Conservation (phyloP, 2,888 invertebrate species). For the Tridacna gigas region DNA sequence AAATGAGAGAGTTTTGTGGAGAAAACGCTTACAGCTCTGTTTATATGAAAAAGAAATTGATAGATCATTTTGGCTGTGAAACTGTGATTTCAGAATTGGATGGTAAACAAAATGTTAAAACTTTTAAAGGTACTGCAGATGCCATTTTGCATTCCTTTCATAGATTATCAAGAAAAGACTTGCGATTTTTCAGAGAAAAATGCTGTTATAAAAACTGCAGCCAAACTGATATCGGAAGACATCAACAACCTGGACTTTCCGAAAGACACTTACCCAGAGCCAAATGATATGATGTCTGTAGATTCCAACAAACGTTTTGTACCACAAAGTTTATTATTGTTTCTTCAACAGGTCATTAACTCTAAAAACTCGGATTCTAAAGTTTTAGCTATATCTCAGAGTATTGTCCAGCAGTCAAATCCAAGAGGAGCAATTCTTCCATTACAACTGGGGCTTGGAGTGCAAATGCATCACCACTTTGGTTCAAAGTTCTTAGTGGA, state of each 20-base stretch:
- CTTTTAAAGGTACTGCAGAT: slow-evolving; percentile 35
- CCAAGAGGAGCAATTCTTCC: background rate
- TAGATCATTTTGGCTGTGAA: slow-evolving; percentile 32
- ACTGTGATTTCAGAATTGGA: too few species aligned
- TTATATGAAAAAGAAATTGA: slow-evolving; percentile 37
- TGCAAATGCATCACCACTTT: background rate
- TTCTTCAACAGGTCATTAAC: slow-evolving; percentile 8
- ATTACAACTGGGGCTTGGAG: background rate
- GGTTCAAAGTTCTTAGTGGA: too few species aligned
- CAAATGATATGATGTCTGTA: slow-evolving; percentile 18
- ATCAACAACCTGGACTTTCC: background rate
- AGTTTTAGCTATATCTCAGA: too few species aligned
- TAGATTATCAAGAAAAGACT: slow-evolving; percentile 3
- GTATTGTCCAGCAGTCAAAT: background rate
- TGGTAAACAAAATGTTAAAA: slow-evolving; percentile 37
- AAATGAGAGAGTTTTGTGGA: slow-evolving; percentile 38
- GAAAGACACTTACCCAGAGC: slow-evolving; percentile 22
- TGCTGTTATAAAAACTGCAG: too few species aligned
- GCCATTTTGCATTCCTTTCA: slow-evolving; percentile 39
- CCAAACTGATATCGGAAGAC: too few species aligned
- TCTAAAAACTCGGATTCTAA: slow-evolving; percentile 5
- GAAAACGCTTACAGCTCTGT: too few species aligned
- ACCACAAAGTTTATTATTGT: slow-evolving; percentile 23
- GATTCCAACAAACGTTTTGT: slow-evolving; percentile 10
- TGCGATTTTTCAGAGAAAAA: too few species aligned